phyloP scores from a whole-genome alignment of 2,113 vertebrate species.

The Plectropomus leopardus region DNA sequence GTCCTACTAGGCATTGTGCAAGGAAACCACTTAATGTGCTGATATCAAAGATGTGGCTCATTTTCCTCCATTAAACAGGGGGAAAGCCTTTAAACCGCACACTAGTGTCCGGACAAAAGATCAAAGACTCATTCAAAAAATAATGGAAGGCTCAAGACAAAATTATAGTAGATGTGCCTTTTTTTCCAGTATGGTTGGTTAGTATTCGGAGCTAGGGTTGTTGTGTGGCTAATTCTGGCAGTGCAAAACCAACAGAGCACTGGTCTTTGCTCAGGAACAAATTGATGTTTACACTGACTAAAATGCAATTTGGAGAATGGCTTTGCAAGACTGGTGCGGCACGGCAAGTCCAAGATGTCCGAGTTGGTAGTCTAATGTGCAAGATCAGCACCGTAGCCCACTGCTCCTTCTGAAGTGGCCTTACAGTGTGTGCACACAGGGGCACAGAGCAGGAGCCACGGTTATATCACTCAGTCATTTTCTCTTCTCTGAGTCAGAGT shows the following conservation, averaged over 20 bases:
- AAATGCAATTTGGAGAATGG: slow-evolving; percentile 18
- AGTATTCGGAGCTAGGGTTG: slow-evolving; percentile 6
- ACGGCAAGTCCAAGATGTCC: slow-evolving; percentile 32
- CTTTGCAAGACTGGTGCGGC: neutral
- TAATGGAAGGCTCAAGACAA: slow-evolving; percentile 27
- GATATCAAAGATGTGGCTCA: slow-evolving; percentile 47
- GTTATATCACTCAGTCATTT: slow-evolving; percentile 65
- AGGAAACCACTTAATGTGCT: slow-evolving; percentile 28
- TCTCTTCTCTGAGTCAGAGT: slow-evolving; percentile 57
- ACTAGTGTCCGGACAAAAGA: slow-evolving; percentile 37
- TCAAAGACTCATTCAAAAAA: slow-evolving; percentile 50
- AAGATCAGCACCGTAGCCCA: slow-evolving; percentile 51
- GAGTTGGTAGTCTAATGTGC: slow-evolving; percentile 46
- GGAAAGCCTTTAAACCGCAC: slow-evolving; percentile 44
- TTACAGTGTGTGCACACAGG: slow-evolving; percentile 4
- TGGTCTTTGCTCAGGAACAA: slow-evolving; percentile 20
- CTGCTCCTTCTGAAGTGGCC: slow-evolving; percentile 33
- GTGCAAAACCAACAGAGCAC: neutral
- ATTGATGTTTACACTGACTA: slow-evolving; percentile 26
- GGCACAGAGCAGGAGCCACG: slow-evolving; percentile 39
- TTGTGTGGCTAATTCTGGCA: neutral
- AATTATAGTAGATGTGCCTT: neutral
- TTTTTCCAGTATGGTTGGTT: slow-evolving; percentile 4
- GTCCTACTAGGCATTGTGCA: slow-evolving; percentile 22
- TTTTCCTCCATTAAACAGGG: slow-evolving; percentile 40